Evolutionary conservation across 2,888 invertebrate species (phyloP).

Genomic region (Drosophila emarginata): DNA sequence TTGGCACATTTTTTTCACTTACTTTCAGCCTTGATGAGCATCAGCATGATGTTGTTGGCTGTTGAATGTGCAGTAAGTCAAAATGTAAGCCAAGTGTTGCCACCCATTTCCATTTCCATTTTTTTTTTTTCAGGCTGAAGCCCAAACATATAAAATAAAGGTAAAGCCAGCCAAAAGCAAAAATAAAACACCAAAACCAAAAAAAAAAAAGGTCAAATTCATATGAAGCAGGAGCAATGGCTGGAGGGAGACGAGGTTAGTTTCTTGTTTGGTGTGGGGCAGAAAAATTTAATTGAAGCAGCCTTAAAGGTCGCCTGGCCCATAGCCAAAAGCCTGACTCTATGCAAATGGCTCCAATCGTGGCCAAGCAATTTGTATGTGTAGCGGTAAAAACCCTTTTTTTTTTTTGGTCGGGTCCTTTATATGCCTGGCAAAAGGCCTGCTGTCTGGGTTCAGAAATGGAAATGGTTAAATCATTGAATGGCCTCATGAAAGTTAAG

Average conservation of each 20-base stretch:
- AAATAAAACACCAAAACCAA: conserved; percentile 21
- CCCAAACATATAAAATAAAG: not conserved
- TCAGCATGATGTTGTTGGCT: conserved; percentile 52
- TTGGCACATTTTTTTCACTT: conserved; percentile 66
- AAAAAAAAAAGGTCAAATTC: conserved; percentile 49
- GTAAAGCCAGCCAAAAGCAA: not conserved
- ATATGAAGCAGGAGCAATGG: conserved; percentile 33
- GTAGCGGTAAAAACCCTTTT: conserved; percentile 49
- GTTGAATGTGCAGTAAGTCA: conserved; percentile 62
- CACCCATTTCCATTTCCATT: not conserved
- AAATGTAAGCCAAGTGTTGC: conserved; percentile 38
- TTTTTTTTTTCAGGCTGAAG: not conserved
- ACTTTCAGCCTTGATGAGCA: conserved; percentile 37
- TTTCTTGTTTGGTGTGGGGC: conserved; percentile 27
- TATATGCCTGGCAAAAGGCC: conserved; percentile 48
- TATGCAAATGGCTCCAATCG: conserved; percentile 59
- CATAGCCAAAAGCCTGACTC: conserved; percentile 29
- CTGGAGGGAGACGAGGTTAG: conserved; percentile 13
- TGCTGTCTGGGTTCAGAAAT: conserved; percentile 21
- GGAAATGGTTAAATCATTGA: conserved; percentile 70
- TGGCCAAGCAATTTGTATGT: conserved; percentile 62
- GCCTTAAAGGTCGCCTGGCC: conserved; percentile 65
- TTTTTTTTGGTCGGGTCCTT: conserved; percentile 16
- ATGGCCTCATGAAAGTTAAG: conserved; percentile 64
- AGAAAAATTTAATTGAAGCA: conserved; percentile 67